Evolutionary conservation across 2,113 vertebrate species (phyloP).

Genomic region (Lucifuga dentata): DNA sequence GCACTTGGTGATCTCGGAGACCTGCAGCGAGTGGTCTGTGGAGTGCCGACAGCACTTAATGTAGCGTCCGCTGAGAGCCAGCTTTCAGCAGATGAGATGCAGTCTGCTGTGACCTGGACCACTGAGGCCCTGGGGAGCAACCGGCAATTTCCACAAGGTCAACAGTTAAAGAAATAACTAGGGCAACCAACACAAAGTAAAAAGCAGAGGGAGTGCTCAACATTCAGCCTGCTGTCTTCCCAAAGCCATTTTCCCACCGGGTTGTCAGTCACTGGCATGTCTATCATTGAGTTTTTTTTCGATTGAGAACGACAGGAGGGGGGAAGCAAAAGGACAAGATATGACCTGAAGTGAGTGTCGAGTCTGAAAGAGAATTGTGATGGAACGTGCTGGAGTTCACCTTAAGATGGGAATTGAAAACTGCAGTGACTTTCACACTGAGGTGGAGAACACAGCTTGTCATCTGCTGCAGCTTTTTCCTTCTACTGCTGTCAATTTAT

Average conservation of each 20-base stretch:
- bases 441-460: constrained; percentile 21
- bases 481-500: not conserved
- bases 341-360: constrained; percentile 45
- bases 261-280: constrained; percentile 48
- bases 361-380: constrained; percentile 25
- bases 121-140: constrained; percentile 56
- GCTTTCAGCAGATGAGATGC: constrained; percentile 60
- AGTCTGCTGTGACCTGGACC: constrained; percentile 61
- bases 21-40: constrained; percentile 42
- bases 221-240: constrained; percentile 48
- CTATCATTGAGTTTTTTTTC: constrained; percentile 43
- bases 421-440: constrained; percentile 25
- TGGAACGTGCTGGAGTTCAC: constrained; percentile 35
- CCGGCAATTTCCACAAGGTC: constrained; percentile 80
- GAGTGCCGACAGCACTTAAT: constrained; percentile 61
- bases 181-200: constrained; percentile 41
- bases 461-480: constrained; percentile 2
- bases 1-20: constrained; percentile 33
- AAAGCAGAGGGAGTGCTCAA: constrained; percentile 47
- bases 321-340: constrained; percentile 36
- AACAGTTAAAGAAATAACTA: constrained; percentile 73
- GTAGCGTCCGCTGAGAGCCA: constrained; percentile 47
- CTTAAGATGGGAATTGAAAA: constrained; percentile 31
- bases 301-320: constrained; percentile 35
- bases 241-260: constrained; percentile 40